phyloP scores from a whole-genome alignment of 2,888 invertebrate species.

The Labia minor region DNA sequence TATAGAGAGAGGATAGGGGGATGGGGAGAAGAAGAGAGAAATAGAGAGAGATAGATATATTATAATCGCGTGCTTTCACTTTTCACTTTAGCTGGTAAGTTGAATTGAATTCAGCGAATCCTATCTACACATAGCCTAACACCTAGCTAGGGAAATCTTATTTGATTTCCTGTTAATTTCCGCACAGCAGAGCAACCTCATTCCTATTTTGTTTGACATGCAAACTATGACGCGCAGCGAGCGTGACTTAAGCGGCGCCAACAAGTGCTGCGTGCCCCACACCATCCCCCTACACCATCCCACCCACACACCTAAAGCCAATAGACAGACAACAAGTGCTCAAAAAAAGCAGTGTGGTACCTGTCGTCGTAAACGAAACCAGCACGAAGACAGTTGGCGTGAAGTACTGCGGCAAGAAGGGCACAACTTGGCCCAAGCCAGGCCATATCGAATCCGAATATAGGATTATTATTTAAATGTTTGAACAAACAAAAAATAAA shows the following conservation, averaged over 20 bases:
- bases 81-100: neutral
- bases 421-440: neutral
- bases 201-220: constrained; percentile 5
- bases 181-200: neutral
- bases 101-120: constrained; percentile 8
- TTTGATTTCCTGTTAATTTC: constrained; percentile 13
- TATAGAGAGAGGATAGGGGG: neutral
- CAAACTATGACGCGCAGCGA: neutral
- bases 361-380: constrained; percentile 7
- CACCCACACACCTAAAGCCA: too few species aligned
- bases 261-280: neutral
- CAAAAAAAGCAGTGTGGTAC: neutral
- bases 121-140: neutral
- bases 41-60: neutral
- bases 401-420: neutral
- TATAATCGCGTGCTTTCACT: neutral
- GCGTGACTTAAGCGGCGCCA: neutral
- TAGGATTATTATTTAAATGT: too few species aligned
- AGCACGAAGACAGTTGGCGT: neutral
- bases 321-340: neutral
- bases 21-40: neutral
- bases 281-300: too few species aligned
- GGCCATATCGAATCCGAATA: neutral
- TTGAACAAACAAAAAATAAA: too few species aligned
- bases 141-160: neutral